Evolutionary conservation across 2,113 vertebrate genomes (phyloP), one percentile per base, ranked within the genome.

Genomic region (Chroicocephalus ridibundus): DNA sequence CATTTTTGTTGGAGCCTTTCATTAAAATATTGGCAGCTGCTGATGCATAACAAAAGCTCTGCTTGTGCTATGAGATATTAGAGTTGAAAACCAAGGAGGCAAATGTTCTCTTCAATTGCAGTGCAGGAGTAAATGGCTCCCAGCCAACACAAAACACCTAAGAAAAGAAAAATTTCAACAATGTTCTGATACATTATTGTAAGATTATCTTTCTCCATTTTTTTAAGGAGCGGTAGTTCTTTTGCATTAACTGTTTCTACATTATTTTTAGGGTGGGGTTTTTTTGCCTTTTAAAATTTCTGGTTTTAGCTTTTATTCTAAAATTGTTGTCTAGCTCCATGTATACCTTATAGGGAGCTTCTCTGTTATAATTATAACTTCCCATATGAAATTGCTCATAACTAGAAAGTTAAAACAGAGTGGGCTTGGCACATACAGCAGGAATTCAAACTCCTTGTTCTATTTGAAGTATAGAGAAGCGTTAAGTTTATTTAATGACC

Each of bases 1-100:
- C 40, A 42, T 86, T 95, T 95, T 92, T 89, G 74, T 85, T 79
- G 70, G 81, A 96, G 89, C 74, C 62, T 96, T 94, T 97, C 93
- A 95, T 95, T 94, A 94, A 96, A 94, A 96, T 96, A 96, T 94
- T 96, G 96, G 96, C 95, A 94, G 95, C 96, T 96, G 88, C 94
- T 96, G 96, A 89, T 93, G 94, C 88, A 91, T 96, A 95, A 96
- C 96, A 97, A 96, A 97, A 95, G 86, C 96, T 96, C 95, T 89
- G 96, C 95, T 96, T 94, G 88, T 58, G 81, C 86, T 87, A 15
- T 89, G 93, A 95, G 83, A 94, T 94, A 94, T 91, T 95, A 94
- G 92, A 96, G 88, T 72, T 1, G 34, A 89, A 96, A 94, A 87
- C 80, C 88, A 76, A 95, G 95, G 94, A 92, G 77, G 94, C 83